Percentiles rank a stretch among this genome's conserved stretches.
Conservation (phyloP, 1,140 invertebrate genomes). For the Pygmarrhopalites habei region DNA sequence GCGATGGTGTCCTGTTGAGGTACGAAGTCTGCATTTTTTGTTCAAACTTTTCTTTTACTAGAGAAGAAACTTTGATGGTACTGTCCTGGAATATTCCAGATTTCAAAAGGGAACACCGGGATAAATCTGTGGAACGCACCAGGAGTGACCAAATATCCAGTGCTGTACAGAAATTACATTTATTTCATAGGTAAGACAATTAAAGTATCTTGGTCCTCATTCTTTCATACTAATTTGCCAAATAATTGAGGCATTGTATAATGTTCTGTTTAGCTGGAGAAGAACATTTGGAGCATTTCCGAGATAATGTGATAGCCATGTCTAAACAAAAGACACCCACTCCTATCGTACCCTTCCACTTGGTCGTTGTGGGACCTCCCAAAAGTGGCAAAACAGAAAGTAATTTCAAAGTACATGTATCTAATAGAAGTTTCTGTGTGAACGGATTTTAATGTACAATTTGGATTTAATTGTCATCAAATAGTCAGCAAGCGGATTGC, state of each 20-base stretch:
- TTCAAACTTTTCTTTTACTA: no score
- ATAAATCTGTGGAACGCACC: constrained; percentile 30
- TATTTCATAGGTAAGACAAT: constrained; percentile 35
- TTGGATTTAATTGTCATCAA: no score
- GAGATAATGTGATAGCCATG: constrained; percentile 7
- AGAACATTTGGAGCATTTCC: constrained; percentile 23
- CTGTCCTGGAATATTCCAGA: constrained; percentile 8
- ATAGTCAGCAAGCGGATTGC: constrained; percentile 19
- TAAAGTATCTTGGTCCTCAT: no score
- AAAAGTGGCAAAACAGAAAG: constrained; percentile 32
- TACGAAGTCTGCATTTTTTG: constrained; percentile 9
- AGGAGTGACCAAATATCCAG: constrained; percentile 21
- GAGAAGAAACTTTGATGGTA: no score
- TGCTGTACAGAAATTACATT: constrained; percentile 26
- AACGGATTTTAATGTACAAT: no score
- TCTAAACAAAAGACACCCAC: not conserved
- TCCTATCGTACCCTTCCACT: not conserved
- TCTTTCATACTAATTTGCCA: no score
- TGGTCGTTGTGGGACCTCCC: constrained; percentile 19
- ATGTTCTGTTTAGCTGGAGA: constrained; percentile 22
- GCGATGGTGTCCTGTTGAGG: constrained; percentile 34
- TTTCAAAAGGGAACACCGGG: constrained; percentile 27
- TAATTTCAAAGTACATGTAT: constrained; percentile 4
- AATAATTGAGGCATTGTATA: no score
- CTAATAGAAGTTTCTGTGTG: no score